Percentiles rank a stretch among this genome's conserved stretches.
Evolutionary conservation across 2,888 invertebrate genomes (phyloP).

Genomic region (Lissonota sp.): DNA sequence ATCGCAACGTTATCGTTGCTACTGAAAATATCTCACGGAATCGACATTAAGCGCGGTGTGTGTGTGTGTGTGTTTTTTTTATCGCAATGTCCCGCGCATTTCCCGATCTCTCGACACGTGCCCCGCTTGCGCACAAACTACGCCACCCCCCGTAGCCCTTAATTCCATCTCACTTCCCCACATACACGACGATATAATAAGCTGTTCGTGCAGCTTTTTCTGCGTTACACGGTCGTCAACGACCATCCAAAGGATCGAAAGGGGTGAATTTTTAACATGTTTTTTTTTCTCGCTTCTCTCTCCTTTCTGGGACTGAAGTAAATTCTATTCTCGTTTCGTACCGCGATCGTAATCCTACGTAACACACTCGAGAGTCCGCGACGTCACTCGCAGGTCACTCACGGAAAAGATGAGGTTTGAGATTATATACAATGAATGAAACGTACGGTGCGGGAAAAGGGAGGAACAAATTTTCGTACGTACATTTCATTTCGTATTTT

Average conservation of each 20-base stretch:
- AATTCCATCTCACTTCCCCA: conserved; percentile 39
- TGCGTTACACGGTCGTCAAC: conserved; percentile 32
- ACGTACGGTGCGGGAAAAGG: not conserved
- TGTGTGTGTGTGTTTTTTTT: too few relatives aligned
- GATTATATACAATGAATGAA: not conserved
- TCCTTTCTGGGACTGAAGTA: conserved; percentile 8
- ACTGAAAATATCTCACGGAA: too few relatives aligned
- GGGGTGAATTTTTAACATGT: conserved; percentile 48
- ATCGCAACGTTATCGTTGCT: too few relatives aligned
- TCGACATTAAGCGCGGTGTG: too few relatives aligned
- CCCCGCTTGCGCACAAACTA: conserved; percentile 22
- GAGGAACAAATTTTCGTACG: not conserved
- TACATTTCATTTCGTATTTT: not conserved
- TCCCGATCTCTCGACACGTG: conserved; percentile 54
- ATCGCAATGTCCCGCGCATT: conserved; percentile 6
- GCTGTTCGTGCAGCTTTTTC: conserved; percentile 44
- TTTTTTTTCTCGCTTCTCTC: not conserved
- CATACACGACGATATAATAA: conserved; percentile 36
- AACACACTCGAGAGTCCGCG: conserved; percentile 35
- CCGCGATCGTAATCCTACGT: conserved; percentile 45
- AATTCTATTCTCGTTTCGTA: conserved; percentile 46
- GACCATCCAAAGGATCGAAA: conserved; percentile 37
- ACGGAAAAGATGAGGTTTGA: conserved; percentile 14
- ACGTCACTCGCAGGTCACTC: conserved; percentile 48
- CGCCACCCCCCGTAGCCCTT: conserved; percentile 36